Conservation (phyloP, 2,797 vertebrate species). For the Catamblyrhynchus diadema region DNA sequence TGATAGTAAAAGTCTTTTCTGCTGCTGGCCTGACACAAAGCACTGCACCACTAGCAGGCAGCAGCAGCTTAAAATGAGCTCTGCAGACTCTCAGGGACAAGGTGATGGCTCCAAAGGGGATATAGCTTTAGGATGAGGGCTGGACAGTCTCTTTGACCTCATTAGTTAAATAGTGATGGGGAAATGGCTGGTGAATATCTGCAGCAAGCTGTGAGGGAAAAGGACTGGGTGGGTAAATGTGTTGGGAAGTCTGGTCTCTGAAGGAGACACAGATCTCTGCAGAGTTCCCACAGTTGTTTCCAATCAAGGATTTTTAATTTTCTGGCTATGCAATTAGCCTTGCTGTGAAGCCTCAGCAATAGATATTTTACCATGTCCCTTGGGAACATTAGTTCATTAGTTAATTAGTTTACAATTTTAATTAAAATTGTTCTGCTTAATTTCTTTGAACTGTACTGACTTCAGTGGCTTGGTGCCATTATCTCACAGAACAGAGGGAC, state of each 20-base stretch:
- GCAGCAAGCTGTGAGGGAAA: not conserved
- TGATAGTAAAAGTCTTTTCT: not conserved
- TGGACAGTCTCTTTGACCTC: not conserved
- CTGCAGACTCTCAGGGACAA: not conserved
- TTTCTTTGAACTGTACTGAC: constrained; percentile 12
- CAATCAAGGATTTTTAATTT: not conserved
- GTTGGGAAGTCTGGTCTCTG: not conserved
- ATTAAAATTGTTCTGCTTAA: constrained; percentile 22
- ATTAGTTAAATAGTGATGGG: not conserved
- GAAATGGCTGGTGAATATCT: not conserved
- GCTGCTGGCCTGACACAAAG: not conserved
- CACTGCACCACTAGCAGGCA: not conserved
- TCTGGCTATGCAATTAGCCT: not conserved
- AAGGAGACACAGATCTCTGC: not conserved
- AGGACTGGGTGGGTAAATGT: not conserved
- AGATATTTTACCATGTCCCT: not conserved
- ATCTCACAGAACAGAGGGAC: not conserved
- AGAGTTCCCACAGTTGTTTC: not conserved
- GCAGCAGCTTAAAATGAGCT: not conserved
- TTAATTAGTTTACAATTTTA: constrained; percentile 3
- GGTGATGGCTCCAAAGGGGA: not conserved
- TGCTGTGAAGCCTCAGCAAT: not conserved
- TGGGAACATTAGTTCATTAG: not conserved
- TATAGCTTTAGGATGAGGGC: not conserved
- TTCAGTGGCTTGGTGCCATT: not conserved